Evolutionary conservation across 1,140 invertebrate genomes (phyloP).

Genomic region (Drosophila dunni): DNA sequence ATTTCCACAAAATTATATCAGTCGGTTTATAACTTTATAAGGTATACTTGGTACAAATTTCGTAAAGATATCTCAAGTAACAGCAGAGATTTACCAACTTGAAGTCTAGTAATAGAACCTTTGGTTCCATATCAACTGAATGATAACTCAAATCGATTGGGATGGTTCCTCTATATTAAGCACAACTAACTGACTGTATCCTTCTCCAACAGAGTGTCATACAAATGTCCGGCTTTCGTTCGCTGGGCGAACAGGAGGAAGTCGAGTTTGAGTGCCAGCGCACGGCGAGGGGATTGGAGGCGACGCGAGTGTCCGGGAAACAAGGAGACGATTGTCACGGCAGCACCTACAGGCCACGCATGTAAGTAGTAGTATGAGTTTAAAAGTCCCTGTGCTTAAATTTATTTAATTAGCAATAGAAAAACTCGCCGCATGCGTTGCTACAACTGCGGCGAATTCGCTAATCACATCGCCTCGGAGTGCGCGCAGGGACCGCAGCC

Average conservation of each 20-base stretch:
- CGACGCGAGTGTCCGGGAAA: conserved; percentile 91
- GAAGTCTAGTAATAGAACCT: too few relatives aligned
- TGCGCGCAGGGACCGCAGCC: conserved; percentile 93
- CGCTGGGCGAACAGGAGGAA: conserved; percentile 93
- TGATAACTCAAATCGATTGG: too few relatives aligned
- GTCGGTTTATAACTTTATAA: too few relatives aligned
- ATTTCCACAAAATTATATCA: too few relatives aligned
- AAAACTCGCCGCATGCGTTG: conserved; percentile 95
- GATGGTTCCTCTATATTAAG: too few relatives aligned
- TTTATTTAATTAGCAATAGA: conserved; percentile 68
- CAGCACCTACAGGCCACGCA: conserved; percentile 89
- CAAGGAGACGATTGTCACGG: conserved; percentile 91
- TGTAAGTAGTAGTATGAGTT: conserved; percentile 43
- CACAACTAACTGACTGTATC: neutral
- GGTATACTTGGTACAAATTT: too few relatives aligned
- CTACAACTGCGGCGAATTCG: conserved; percentile 96
- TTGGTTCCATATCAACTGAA: too few relatives aligned
- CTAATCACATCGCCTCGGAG: conserved; percentile 95
- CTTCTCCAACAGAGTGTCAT: conserved; percentile 90
- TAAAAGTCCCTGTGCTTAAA: neutral
- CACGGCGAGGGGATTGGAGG: conserved; percentile 93
- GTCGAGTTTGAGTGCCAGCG: conserved; percentile 94
- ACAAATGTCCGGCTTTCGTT: conserved; percentile 94
- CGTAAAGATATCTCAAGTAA: too few relatives aligned
- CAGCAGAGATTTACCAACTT: too few relatives aligned